Percentiles rank a stretch among this genome's conserved stretches.
These are phyloP conservation scores for Peromyscus leucopus DNA, from an alignment of 2,113 vertebrate species.

Conservation along the genomic window DNA sequence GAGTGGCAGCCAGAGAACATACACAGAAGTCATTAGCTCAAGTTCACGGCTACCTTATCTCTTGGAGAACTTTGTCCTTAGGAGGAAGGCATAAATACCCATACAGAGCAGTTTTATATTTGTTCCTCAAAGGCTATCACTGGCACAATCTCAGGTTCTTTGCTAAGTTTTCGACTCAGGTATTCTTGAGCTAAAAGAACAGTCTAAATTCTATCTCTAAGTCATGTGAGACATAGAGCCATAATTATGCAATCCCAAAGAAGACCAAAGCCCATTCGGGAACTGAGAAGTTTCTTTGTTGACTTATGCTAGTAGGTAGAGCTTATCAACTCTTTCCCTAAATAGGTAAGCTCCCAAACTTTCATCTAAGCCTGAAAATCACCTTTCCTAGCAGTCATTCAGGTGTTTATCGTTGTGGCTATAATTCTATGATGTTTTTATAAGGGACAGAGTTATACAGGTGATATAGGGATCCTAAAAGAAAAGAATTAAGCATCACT, in stretches of 20 bases:
- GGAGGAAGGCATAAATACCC: not conserved
- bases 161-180: not conserved
- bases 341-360: not conserved
- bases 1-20: not conserved
- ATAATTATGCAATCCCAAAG: not conserved
- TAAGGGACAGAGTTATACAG: not conserved
- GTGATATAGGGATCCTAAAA: not conserved
- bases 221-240: not conserved
- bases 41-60: not conserved
- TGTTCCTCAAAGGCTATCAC: not conserved
- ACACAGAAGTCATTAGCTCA: not conserved
- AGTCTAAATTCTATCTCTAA: conserved; percentile 18
- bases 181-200: conserved; percentile 28
- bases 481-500: not conserved
- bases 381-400: not conserved
- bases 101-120: not conserved
- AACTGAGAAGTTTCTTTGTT: not conserved
- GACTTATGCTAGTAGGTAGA: not conserved
- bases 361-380: not conserved
- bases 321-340: not conserved
- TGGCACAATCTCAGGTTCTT: not conserved
- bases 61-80: not conserved
- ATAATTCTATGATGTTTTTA: not conserved
- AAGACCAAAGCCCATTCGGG: not conserved
- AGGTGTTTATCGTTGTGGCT: not conserved